Evolutionary conservation across 2,888 invertebrate species (phyloP).

Genomic region (Tetragnatha montana): DNA sequence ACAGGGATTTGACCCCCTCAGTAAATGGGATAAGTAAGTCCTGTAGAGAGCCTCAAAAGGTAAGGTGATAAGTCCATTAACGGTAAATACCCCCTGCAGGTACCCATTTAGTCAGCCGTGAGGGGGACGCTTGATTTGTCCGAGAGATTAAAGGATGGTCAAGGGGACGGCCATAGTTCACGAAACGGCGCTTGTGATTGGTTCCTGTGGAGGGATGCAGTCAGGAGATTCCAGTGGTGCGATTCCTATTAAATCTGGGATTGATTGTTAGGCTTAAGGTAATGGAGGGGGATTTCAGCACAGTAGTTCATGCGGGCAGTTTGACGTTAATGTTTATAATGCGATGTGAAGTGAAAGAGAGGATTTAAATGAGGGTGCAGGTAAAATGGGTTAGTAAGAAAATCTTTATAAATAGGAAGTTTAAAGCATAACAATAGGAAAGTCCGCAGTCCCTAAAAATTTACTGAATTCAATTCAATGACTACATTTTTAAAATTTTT

Average conservation of each 20-base stretch:
- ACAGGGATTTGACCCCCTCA: slow-evolving; percentile 3
- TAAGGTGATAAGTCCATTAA: slow-evolving; percentile 31
- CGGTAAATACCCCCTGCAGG: background rate
- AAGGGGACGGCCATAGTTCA: background rate
- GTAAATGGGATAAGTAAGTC: slow-evolving; percentile 37
- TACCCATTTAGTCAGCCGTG: background rate
- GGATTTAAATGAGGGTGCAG: too few relatives aligned
- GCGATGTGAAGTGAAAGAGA: too few relatives aligned
- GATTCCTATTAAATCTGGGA: background rate
- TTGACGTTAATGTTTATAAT: too few relatives aligned
- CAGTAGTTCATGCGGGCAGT: too few relatives aligned
- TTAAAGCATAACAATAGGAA: too few relatives aligned
- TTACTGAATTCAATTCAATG: too few relatives aligned
- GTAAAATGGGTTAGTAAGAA: too few relatives aligned
- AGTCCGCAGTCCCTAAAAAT: too few relatives aligned
- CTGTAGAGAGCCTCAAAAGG: background rate
- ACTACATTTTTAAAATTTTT: too few relatives aligned
- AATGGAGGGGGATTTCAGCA: too few relatives aligned
- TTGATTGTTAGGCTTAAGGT: too few relatives aligned
- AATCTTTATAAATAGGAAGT: too few relatives aligned
- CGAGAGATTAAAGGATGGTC: background rate
- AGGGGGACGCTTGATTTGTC: background rate
- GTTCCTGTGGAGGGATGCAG: background rate
- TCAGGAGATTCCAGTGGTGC: background rate
- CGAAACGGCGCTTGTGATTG: background rate